phyloP scores from a whole-genome alignment of 2,113 vertebrate species.

The Triplophysa dalaica region DNA sequence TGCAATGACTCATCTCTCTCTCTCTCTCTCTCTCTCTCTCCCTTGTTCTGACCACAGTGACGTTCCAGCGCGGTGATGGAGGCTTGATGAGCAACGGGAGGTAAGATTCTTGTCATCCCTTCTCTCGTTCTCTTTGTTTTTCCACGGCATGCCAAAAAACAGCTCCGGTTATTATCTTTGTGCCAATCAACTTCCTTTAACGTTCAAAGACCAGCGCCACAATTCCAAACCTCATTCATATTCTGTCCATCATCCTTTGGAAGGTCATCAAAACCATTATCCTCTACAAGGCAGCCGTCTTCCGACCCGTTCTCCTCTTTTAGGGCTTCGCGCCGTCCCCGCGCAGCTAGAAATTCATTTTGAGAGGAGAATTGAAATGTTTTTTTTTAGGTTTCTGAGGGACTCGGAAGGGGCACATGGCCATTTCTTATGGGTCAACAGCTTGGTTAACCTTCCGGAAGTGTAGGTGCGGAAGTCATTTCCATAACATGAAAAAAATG shows the following conservation, averaged over 20 bases:
- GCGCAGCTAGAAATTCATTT: constrained; percentile 14
- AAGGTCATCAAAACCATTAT: constrained; percentile 51
- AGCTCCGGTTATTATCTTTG: constrained; percentile 28
- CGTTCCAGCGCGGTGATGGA: constrained; percentile 97
- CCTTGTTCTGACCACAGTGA: constrained; percentile 75
- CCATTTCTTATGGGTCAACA: constrained; percentile 3
- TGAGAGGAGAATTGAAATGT: constrained; percentile 19
- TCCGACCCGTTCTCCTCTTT: neutral
- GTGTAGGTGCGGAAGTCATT: neutral
- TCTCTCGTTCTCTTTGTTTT: constrained; percentile 15
- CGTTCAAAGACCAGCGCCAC: constrained; percentile 41
- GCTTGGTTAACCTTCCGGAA: constrained; percentile 29
- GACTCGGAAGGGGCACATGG: neutral
- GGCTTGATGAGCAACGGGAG: constrained; percentile 99
- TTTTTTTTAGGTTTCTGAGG: neutral
- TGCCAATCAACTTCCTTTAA: constrained; percentile 48
- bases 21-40: constrained; percentile 38
- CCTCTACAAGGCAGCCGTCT: constrained; percentile 31
- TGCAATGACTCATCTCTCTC: constrained; percentile 12
- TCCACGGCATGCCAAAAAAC: constrained; percentile 26
- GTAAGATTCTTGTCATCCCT: constrained; percentile 71
- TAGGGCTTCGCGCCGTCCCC: constrained; percentile 2
- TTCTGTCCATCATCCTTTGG: constrained; percentile 51
- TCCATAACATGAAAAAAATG: neutral
- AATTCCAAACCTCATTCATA: constrained; percentile 45